Conservation (phyloP, 37 sponge, comb jelly and placozoan species). For the Beroe ovata region DNA sequence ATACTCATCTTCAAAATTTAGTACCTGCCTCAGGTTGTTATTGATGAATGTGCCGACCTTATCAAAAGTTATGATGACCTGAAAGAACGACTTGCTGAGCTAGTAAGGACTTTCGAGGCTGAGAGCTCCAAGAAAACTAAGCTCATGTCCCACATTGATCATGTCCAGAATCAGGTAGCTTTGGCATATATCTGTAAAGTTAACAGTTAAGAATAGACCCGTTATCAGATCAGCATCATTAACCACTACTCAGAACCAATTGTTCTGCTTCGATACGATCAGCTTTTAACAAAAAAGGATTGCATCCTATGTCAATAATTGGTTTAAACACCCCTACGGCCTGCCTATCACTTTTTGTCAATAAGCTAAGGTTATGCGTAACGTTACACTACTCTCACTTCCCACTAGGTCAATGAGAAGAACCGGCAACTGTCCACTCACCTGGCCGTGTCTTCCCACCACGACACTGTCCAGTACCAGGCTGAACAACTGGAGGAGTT, state of each 20-base stretch:
- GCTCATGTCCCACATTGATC: constrained; percentile 39
- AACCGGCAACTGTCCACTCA: constrained; percentile 30
- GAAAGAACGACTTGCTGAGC: neutral
- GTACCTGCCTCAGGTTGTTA: constrained; percentile 1
- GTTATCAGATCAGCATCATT: too few species aligned
- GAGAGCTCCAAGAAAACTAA: constrained; percentile 59
- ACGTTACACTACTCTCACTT: too few species aligned
- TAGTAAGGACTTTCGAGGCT: neutral
- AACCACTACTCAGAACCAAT: too few species aligned
- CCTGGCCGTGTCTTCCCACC: constrained; percentile 64
- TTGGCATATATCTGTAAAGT: too few species aligned
- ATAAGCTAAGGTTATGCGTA: too few species aligned
- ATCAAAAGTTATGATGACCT: constrained; percentile 28
- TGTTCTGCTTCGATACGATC: too few species aligned
- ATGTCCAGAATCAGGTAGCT: constrained; percentile 15
- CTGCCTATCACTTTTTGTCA: too few species aligned
- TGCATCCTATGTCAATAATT: too few species aligned
- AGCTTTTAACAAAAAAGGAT: too few species aligned
- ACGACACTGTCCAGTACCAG: constrained; percentile 55
- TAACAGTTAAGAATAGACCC: too few species aligned
- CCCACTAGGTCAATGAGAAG: constrained; percentile 34
- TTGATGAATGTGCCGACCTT: constrained; percentile 15
- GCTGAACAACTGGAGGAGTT: constrained; percentile 64
- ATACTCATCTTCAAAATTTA: neutral
- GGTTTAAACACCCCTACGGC: too few species aligned